Evolutionary conservation across 2,797 vertebrate genomes (phyloP).

Genomic region (Australoheros facetus): DNA sequence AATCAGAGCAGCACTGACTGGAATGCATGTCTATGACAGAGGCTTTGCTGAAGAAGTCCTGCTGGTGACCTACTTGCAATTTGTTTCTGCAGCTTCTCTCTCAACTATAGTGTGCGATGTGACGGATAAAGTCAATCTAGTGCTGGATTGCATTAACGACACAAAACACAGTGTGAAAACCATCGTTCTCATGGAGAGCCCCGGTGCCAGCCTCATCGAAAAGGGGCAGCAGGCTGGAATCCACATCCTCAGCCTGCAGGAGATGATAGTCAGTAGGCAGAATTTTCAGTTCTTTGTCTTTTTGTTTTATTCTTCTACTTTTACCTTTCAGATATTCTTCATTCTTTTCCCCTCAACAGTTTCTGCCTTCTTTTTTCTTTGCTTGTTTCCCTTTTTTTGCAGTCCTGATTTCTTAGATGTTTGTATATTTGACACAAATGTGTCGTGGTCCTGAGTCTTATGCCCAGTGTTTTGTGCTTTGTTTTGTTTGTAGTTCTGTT

Average conservation of each 20-base stretch:
- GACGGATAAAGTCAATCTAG: constrained; percentile 82
- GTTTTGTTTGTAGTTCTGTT: too few relatives aligned
- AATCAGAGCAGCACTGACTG: background rate
- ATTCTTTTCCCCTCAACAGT: background rate
- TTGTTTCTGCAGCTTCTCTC: constrained; percentile 66
- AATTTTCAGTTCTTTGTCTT: background rate
- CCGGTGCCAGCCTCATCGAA: constrained; percentile 78
- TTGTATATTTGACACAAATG: background rate
- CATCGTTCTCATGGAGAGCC: constrained; percentile 87
- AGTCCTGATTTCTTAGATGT: background rate
- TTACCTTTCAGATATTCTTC: background rate
- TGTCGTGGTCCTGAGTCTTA: too few relatives aligned
- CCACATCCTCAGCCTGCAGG: constrained; percentile 85
- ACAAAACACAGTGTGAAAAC: constrained; percentile 81
- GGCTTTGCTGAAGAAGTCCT: background rate
- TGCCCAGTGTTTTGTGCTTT: too few relatives aligned
- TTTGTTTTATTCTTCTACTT: background rate
- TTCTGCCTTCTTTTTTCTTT: background rate
- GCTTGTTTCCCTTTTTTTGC: background rate
- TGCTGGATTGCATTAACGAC: constrained; percentile 83
- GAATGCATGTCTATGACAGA: background rate
- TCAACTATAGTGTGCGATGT: constrained; percentile 89
- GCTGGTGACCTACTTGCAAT: background rate
- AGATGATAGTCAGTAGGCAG: constrained; percentile 83
- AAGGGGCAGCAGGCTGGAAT: constrained; percentile 84